Evolutionary conservation across 2,888 invertebrate species (phyloP).

Genomic region (Corythucha ciliata): DNA sequence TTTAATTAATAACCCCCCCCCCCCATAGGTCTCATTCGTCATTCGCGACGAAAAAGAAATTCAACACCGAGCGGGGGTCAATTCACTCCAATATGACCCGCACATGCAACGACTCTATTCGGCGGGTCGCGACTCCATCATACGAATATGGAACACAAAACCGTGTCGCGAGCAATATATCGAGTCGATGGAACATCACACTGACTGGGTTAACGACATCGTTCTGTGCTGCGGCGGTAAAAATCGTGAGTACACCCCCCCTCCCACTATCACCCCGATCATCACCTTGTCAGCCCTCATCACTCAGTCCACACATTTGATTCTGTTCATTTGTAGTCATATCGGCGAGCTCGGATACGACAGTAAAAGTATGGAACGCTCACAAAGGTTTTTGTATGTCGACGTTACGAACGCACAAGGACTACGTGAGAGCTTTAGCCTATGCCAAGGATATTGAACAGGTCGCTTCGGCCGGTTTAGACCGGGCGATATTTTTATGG

Average conservation of each 20-base stretch:
- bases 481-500: conserved; percentile 95
- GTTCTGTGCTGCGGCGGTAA: conserved; percentile 94
- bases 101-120: conserved; percentile 81
- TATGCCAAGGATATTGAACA: conserved; percentile 95
- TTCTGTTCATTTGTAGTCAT: conserved; percentile 61
- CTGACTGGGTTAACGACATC: conserved; percentile 99
- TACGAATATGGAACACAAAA: conserved; percentile 75
- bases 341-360: conserved; percentile 97
- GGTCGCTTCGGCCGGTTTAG: conserved; percentile 93
- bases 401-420: conserved; percentile 92
- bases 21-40: conserved; percentile 94
- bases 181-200: conserved; percentile 98
- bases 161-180: conserved; percentile 63
- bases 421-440: conserved; percentile 95
- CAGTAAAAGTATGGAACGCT: conserved; percentile 99
- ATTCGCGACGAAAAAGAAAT: conserved; percentile 93
- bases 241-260: conserved; percentile 77
- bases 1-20: conserved; percentile 13
- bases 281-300: no score
- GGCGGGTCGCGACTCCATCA: conserved; percentile 94
- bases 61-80: conserved; percentile 89
- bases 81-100: conserved; percentile 88
- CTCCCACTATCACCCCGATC: no score
- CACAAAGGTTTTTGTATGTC: conserved; percentile 99
- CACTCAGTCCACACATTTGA: no score